A percentile compares a stretch with the other conserved stretches of the same genome.
These are phyloP conservation scores for Sebastes iracundus DNA, from an alignment of 2,797 vertebrate genomes.

Conservation along the genomic window DNA sequence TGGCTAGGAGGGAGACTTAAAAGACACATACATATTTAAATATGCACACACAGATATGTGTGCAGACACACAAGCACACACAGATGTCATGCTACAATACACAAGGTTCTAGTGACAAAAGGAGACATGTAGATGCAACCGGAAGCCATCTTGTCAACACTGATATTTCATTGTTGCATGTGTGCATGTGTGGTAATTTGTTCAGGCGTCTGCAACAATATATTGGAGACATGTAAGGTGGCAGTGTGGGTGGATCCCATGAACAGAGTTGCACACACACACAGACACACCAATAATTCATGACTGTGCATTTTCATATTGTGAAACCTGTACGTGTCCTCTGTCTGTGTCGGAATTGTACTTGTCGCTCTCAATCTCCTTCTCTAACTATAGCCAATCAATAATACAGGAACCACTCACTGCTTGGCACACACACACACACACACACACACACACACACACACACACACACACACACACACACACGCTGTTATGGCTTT, in stretches of 20 bases:
- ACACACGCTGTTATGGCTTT: constrained; percentile 8
- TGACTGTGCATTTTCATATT: constrained; percentile 2
- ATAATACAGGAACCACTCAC: constrained; percentile 61
- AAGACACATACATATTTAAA: background rate
- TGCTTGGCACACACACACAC: constrained; percentile 19
- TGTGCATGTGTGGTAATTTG: background rate
- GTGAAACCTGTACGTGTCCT: constrained; percentile 51
- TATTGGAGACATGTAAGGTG: background rate
- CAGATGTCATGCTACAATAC: constrained; percentile 1
- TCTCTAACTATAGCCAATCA: constrained; percentile 51
- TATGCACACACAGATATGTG: background rate
- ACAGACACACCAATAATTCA: constrained; percentile 7
- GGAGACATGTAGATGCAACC: constrained; percentile 28
- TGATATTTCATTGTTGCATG: constrained; percentile 18
- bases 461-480: constrained; percentile 14
- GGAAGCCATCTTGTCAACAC: constrained; percentile 30
- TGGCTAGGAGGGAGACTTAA: background rate
- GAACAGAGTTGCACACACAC: background rate
- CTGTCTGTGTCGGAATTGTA: constrained; percentile 32
- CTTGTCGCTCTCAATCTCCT: constrained; percentile 58
- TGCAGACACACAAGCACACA: background rate
- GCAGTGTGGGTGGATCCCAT: background rate
- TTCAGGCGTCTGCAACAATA: background rate
- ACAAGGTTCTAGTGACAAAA: constrained; percentile 15
- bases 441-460: constrained; percentile 13